Evolutionary conservation across 2,888 invertebrate genomes (phyloP).

Genomic region (Acronicta alni): DNA sequence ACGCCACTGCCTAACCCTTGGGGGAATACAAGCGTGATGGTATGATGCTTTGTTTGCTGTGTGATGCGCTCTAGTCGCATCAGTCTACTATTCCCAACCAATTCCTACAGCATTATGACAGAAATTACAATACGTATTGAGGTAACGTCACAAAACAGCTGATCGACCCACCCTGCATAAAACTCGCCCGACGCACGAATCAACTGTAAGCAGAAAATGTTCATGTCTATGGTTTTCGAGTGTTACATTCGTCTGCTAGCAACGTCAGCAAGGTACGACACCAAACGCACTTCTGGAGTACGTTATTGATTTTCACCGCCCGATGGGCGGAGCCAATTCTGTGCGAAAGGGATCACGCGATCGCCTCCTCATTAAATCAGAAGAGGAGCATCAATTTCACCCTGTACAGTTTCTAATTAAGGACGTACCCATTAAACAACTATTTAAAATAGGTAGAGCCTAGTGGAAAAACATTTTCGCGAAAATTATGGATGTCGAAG

Average conservation of each 20-base stretch:
- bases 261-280: slow-evolving; percentile 85
- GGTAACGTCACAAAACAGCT: slow-evolving; percentile 53
- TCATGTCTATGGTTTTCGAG: slow-evolving; percentile 57
- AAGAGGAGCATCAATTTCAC: slow-evolving; percentile 83
- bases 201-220: slow-evolving; percentile 47
- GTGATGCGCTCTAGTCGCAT: slow-evolving; percentile 17
- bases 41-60: too few species aligned
- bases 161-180: slow-evolving; percentile 37
- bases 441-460: slow-evolving; percentile 86
- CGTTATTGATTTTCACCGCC: slow-evolving; percentile 89
- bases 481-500: slow-evolving; percentile 77
- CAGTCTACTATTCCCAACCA: slow-evolving; percentile 19
- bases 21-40: too few species aligned
- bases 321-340: slow-evolving; percentile 85
- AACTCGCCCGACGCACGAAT: slow-evolving; percentile 32
- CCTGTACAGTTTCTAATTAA: slow-evolving; percentile 86
- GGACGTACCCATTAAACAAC: slow-evolving; percentile 88
- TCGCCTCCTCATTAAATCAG: slow-evolving; percentile 86
- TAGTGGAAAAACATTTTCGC: slow-evolving; percentile 80
- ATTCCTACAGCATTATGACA: slow-evolving; percentile 23
- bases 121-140: slow-evolving; percentile 33
- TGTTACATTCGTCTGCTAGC: slow-evolving; percentile 65
- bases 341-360: slow-evolving; percentile 88
- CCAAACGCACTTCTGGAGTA: slow-evolving; percentile 87
- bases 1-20: too few species aligned